Evolutionary conservation across 2,888 invertebrate species (phyloP).

Genomic region (Ommatoiulus sabulosus): DNA sequence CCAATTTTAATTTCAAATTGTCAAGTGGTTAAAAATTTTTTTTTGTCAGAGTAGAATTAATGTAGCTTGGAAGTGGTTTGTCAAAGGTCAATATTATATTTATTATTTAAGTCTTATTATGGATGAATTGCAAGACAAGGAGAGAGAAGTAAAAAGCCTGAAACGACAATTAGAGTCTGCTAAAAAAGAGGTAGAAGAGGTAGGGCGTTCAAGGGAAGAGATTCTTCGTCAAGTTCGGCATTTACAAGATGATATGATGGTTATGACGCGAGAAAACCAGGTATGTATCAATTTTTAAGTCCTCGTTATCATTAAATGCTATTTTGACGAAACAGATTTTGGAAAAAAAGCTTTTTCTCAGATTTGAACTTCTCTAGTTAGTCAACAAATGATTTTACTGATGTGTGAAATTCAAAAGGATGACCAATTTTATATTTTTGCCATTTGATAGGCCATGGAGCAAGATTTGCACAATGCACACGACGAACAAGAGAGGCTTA

Average conservation of each 20-base stretch:
- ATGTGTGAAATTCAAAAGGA: too few relatives aligned
- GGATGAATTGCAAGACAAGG: conserved; percentile 49
- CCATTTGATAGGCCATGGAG: conserved; percentile 15
- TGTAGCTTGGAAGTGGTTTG: neutral
- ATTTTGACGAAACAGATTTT: too few relatives aligned
- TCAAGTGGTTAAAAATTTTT: too few relatives aligned
- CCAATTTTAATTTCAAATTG: too few relatives aligned
- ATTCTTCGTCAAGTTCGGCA: neutral
- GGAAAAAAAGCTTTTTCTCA: too few relatives aligned
- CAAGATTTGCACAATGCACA: conserved; percentile 31
- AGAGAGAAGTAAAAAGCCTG: neutral
- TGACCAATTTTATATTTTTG: too few relatives aligned
- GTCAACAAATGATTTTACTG: too few relatives aligned
- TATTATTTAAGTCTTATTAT: conserved; percentile 29
- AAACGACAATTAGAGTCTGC: conserved; percentile 8
- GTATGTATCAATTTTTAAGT: neutral
- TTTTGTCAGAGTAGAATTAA: too few relatives aligned
- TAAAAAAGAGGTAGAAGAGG: conserved; percentile 44
- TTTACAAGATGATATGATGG: conserved; percentile 51
- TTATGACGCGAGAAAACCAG: conserved; percentile 55
- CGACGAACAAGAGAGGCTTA: conserved; percentile 41
- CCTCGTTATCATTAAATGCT: neutral
- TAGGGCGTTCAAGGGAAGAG: conserved; percentile 14
- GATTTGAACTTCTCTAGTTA: too few relatives aligned
- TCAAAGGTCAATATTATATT: neutral